Evolutionary conservation across 2,888 invertebrate genomes (phyloP), one percentile per base, ranked within the genome.

Genomic region (Lithophane ornitopus): DNA sequence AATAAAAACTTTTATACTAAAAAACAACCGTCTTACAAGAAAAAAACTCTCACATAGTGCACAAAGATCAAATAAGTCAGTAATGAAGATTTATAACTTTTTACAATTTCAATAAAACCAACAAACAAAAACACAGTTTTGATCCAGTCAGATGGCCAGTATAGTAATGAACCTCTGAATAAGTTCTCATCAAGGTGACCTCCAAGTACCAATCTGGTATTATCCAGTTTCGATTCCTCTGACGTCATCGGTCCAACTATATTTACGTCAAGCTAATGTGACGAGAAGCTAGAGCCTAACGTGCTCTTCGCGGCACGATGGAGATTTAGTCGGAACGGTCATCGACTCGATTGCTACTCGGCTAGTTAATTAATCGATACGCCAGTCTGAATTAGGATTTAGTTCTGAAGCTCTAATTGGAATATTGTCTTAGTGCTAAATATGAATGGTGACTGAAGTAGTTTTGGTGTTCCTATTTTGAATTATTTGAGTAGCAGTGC

Each of bases 281-380:
- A 75, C 49, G 76, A 80, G 70, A 46, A 74, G 69, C 58, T 62
- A n/a, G 62, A 58, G 84, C 80, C 85, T 82, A 85, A 80, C 87
- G 88, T 88, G 86, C 83, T 83, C 77, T 75, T 66, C n/a, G 44
- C 26, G 61, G 67, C 61, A 26, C 52, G 41, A 39, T 70, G 78
- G 79, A 85, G 87, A 88, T 87, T 88, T 86, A 79, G 73, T 41
- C 46, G 72, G 70, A 79, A 65, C 80, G 74, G 79, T 73, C 68
- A 77, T 65, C 54, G 75, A 76, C 71, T 80, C 63, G 22, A 49
- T 16, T 39, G 34, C 28, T 26, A 66, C 49, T n/a, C 54, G 46
- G 11, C 26, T 34, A 62, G 61, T 41, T 26, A 39, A 73, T 70
- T 78, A 71, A 76, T 86, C 80, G 78, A 83, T 79, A 66, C 68